phyloP scores from a whole-genome alignment of 2,888 invertebrate genomes.

The Tethea ocularis region DNA sequence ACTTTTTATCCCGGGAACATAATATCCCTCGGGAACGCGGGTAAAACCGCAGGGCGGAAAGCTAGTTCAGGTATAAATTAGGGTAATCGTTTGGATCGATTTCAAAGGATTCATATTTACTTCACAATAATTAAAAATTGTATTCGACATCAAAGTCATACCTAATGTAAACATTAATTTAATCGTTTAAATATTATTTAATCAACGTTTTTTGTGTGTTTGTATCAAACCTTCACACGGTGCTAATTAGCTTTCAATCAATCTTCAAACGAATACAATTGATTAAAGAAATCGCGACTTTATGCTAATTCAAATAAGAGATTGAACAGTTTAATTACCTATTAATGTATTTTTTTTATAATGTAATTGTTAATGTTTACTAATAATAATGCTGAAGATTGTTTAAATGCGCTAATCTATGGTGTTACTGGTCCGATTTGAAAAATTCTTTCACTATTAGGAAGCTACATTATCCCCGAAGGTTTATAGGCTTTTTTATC shows the following conservation, averaged over 20 bases:
- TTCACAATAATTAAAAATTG: neutral
- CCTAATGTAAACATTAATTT: conserved; percentile 11
- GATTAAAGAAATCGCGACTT: neutral
- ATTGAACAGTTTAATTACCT: neutral
- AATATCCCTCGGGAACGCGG: no score
- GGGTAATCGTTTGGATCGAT: neutral
- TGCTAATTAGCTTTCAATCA: neutral
- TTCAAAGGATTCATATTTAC: neutral
- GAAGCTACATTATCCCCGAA: no score
- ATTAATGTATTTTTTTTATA: no score
- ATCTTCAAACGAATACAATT: neutral
- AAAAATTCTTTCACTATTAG: no score
- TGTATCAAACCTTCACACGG: neutral
- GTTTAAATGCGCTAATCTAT: no score
- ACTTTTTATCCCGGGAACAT: no score
- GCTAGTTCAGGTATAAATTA: no score
- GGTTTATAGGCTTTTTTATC: no score
- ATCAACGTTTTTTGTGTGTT: neutral
- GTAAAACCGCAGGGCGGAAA: no score
- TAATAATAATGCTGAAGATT: no score
- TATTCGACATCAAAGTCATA: conserved; percentile 15
- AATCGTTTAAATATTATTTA: conserved; percentile 1
- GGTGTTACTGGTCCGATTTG: no score
- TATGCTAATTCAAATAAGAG: neutral
- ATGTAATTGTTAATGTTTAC: no score